These are phyloP conservation scores for Etheostoma nigrum DNA, from an alignment of 2,797 vertebrate species.

Conservation along the genomic window DNA sequence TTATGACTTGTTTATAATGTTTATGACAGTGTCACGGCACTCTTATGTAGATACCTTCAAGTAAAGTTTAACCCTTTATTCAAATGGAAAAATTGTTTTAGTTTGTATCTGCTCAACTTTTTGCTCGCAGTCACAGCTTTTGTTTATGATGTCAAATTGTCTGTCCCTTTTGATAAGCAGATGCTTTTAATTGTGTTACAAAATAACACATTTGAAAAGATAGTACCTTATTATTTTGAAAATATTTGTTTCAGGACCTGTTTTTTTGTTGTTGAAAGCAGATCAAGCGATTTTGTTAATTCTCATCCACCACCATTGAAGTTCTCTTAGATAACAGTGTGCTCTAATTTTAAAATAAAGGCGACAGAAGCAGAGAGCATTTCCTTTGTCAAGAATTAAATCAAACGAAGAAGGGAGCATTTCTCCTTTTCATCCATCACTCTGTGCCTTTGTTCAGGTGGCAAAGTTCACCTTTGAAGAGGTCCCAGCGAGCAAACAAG, in stretches of 20 bases:
- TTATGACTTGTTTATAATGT: no score
- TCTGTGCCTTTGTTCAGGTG: constrained; percentile 70
- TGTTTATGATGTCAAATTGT: constrained; percentile 17
- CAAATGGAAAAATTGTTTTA: not conserved
- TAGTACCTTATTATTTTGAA: not conserved
- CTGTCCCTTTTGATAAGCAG: constrained; percentile 12
- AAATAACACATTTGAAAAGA: constrained; percentile 17
- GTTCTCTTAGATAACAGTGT: not conserved
- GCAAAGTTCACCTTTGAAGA: constrained; percentile 94
- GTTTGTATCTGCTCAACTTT: constrained; percentile 4
- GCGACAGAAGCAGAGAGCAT: not conserved
- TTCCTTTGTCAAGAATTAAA: constrained; percentile 5
- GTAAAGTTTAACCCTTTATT: not conserved
- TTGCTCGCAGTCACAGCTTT: constrained; percentile 11
- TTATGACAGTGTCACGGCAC: no score
- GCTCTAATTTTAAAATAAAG: not conserved
- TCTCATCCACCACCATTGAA: not conserved
- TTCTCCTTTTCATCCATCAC: constrained; percentile 8
- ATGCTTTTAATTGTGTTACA: constrained; percentile 15
- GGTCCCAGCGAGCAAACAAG: constrained; percentile 82
- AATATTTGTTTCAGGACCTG: not conserved
- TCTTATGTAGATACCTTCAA: no score
- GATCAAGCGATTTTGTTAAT: no score
- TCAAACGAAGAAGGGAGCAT: not conserved
- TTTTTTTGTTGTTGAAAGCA: no score